These are phyloP conservation scores for Crenuchus spilurus DNA, from an alignment of 2,797 vertebrate genomes.

Conservation along the genomic window DNA sequence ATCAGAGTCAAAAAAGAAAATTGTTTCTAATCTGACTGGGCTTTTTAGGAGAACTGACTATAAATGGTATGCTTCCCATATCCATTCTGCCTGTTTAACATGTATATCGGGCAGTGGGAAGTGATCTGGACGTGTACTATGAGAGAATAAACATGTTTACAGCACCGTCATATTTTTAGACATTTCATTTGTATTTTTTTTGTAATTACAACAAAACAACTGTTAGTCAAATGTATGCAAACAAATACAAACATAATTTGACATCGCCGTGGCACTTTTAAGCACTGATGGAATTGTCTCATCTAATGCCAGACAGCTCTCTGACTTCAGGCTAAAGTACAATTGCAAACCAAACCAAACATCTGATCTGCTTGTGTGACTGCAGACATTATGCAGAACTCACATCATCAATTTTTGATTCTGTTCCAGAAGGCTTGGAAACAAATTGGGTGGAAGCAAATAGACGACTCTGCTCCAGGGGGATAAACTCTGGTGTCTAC, in stretches of 20 bases:
- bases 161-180: not conserved
- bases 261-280: not conserved
- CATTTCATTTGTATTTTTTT: too few species aligned
- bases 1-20: too few species aligned
- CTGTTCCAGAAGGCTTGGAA: conserved; percentile 40
- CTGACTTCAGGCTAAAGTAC: not conserved
- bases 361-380: not conserved
- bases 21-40: too few species aligned
- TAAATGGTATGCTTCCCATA: too few species aligned
- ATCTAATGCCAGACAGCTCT: not conserved
- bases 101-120: not conserved
- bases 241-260: not conserved
- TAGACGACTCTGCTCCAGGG: not conserved
- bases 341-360: not conserved
- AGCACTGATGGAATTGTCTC: not conserved
- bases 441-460: conserved; percentile 21
- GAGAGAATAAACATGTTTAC: too few species aligned
- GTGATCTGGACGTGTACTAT: not conserved
- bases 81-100: too few species aligned
- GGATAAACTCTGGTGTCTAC: not conserved
- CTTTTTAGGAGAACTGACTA: too few species aligned
- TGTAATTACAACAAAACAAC: too few species aligned
- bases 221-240: too few species aligned
- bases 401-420: conserved; percentile 47
- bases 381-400: conserved; percentile 3